phyloP scores from a whole-genome alignment of 2,797 vertebrate genomes.

The Typhlichthys eigenmanni region DNA sequence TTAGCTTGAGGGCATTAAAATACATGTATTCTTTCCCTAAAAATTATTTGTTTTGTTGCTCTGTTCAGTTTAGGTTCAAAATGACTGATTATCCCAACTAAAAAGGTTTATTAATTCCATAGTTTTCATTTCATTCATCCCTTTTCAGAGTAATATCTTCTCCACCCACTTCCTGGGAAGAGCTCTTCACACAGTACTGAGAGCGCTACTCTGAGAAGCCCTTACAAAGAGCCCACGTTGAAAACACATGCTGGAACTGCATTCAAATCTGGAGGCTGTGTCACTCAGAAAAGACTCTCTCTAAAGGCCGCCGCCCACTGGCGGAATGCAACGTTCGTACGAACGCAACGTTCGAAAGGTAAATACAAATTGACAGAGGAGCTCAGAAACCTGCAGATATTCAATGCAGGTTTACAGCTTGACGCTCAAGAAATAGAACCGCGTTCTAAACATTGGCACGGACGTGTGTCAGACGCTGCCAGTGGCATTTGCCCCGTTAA shows the following conservation, averaged over 20 bases:
- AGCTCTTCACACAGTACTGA: conserved; percentile 47
- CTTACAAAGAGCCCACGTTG: conserved; percentile 71
- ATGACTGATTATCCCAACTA: conserved; percentile 81
- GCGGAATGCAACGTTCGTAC: too few species aligned
- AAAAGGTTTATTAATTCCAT: conserved; percentile 83
- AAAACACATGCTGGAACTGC: conserved; percentile 66
- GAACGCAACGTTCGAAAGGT: too few species aligned
- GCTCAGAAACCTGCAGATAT: too few species aligned
- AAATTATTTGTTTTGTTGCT: conserved; percentile 88
- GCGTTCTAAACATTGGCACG: too few species aligned
- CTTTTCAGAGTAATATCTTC: conserved; percentile 77
- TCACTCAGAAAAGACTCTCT: not conserved
- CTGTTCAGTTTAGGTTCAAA: conserved; percentile 83
- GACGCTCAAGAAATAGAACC: too few species aligned
- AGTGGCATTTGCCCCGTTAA: too few species aligned
- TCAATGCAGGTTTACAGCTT: too few species aligned
- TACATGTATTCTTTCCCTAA: conserved; percentile 87
- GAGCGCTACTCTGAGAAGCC: conserved; percentile 75
- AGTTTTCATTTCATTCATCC: conserved; percentile 45
- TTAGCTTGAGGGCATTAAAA: conserved; percentile 88
- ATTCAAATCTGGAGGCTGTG: conserved; percentile 59
- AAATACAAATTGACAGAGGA: too few species aligned
- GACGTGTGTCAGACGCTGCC: too few species aligned
- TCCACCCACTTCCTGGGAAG: conserved; percentile 73
- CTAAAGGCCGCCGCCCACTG: too few species aligned